phyloP scores from a whole-genome alignment of 2,888 invertebrate species.

The Proisotoma minuta region DNA sequence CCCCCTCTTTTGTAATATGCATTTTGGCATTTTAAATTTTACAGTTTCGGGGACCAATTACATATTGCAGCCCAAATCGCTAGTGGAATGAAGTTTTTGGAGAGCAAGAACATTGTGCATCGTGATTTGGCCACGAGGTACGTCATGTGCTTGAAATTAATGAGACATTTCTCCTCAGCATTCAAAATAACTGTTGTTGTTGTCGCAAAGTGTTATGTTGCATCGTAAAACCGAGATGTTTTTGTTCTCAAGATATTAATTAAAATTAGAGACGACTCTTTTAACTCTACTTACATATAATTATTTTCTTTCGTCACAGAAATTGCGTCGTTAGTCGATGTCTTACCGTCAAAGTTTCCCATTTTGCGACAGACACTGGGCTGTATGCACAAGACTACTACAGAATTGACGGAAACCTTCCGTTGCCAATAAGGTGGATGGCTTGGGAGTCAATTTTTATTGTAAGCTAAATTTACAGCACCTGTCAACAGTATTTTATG shows the following conservation, averaged over 20 bases:
- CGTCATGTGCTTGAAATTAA: conserved; percentile 33
- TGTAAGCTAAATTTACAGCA: no score
- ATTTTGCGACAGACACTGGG: conserved; percentile 80
- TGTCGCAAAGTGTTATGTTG: neutral
- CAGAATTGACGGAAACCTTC: conserved; percentile 72
- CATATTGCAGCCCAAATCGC: conserved; percentile 81
- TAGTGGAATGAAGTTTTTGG: conserved; percentile 83
- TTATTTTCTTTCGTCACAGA: conserved; percentile 53
- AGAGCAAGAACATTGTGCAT: conserved; percentile 84
- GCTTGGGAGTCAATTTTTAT: conserved; percentile 78
- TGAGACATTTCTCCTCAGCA: neutral
- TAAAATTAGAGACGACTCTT: no score
- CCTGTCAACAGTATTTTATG: no score
- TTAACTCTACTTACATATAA: no score
- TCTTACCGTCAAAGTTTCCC: conserved; percentile 75
- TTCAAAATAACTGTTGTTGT: neutral
- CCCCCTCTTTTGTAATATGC: no score
- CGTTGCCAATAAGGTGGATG: conserved; percentile 83
- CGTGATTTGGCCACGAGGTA: conserved; percentile 80
- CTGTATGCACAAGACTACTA: conserved; percentile 75
- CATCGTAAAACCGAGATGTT: neutral
- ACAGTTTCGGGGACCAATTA: conserved; percentile 58
- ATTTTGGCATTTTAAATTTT: conserved; percentile 45
- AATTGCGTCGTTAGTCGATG: conserved; percentile 80
- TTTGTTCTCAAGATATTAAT: neutral